Evolutionary conservation across 2,113 vertebrate species (phyloP), one percentile per base, ranked within the genome.

Genomic region (Semnornis frantzii): DNA sequence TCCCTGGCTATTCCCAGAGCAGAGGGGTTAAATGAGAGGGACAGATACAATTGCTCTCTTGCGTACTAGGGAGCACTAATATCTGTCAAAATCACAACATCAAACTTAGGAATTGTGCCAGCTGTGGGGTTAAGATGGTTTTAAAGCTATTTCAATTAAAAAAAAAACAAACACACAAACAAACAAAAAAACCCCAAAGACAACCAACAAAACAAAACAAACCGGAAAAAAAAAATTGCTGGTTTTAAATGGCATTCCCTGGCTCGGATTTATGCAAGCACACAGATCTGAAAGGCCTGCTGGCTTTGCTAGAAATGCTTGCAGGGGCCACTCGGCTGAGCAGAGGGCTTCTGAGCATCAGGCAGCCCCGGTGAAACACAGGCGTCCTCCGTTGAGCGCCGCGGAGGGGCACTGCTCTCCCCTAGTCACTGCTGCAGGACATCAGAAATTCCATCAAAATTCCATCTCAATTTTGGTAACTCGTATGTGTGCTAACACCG

Each of bases 201-300:
- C n/a, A 46, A 46, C 14, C 44, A 15, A 15, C 44, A 15, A 15
- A 15, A 46, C 15, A 46, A 46, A 46, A 46, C 44, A 46, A 46
- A 46, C 6, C 16, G 17, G 15, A 46, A 46, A 37, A 17, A 48
- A 42, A 73, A 55, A 2, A 12, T 68, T 50, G 17, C 20, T 2
- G 3, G 20, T 60, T 68, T 57, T 1, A 46, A 82, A 57, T 7
- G 19, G 6, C 8, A 3, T 50, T 71, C 44, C 13, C 33, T 14
- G n/a, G 10, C 44, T 64, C 0, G 0, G 15, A 39, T 79, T 59
- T 28, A n/a, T 0, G 16, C 8, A 2, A 1, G 3, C 10, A 9
- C 23, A 15, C n/a, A 46, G 28, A 27, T 31, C 66, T n/a, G 34
- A 71, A 63, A 46, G 23, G 59, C 28, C 37, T 75, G 23, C 46